A percentile compares a stretch with the other conserved stretches of the same genome.
Conservation (phyloP, 2,797 vertebrate species). For the Gallirallus australis region DNA sequence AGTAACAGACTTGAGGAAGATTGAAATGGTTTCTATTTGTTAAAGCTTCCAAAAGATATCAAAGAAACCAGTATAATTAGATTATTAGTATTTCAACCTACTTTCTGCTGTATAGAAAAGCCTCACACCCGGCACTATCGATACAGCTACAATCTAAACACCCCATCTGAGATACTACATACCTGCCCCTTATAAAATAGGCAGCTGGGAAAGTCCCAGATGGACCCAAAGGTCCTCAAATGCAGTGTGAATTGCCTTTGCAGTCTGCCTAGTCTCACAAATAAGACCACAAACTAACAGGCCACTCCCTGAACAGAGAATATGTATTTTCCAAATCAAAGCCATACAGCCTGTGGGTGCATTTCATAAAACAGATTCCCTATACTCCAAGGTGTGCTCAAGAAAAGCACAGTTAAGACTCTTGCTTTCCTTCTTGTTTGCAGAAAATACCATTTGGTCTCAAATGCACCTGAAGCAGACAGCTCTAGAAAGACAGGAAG, state of each 20-base stretch:
- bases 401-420: not conserved
- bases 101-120: not conserved
- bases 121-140: not conserved
- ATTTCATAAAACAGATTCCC: not conserved
- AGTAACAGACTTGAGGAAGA: slow-evolving; percentile 23
- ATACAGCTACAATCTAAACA: not conserved
- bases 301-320: not conserved
- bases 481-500: slow-evolving; percentile 38
- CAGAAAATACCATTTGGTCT: slow-evolving; percentile 70
- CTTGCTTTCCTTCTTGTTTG: slow-evolving; percentile 22
- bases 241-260: not conserved
- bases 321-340: not conserved
- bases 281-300: not conserved
- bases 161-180: not conserved
- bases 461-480: slow-evolving; percentile 64
- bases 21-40: slow-evolving; percentile 63
- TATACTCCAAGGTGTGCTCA: not conserved
- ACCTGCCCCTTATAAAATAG: not conserved
- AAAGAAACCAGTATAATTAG: not conserved
- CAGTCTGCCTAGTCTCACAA: not conserved
- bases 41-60: slow-evolving; percentile 45
- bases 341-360: not conserved
- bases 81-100: slow-evolving; percentile 29
- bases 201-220: not conserved
- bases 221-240: not conserved